A percentile compares a stretch with the other conserved stretches of the same genome.
Conservation (phyloP, 2,888 invertebrate species). For the Drosophila bunnanda region DNA sequence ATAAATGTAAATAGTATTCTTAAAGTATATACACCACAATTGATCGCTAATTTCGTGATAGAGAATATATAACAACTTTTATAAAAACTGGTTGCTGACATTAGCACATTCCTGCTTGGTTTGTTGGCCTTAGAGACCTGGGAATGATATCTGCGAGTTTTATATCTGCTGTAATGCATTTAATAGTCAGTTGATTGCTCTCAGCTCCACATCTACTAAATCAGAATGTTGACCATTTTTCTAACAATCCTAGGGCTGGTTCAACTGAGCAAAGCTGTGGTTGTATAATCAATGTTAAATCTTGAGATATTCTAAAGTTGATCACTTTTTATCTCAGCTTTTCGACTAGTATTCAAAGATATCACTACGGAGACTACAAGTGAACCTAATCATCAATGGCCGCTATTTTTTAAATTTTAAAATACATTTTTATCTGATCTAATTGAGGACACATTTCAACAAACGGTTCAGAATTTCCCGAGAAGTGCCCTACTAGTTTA, state of each 20-base stretch:
- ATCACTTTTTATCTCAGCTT: background rate
- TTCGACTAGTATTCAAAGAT: constrained; percentile 45
- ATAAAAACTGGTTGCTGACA: constrained; percentile 42
- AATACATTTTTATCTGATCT: too few species aligned
- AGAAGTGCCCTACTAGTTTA: background rate
- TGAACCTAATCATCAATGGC: too few species aligned
- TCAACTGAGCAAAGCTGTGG: constrained; percentile 15
- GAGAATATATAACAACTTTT: constrained; percentile 3
- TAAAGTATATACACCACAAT: constrained; percentile 5
- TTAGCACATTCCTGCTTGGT: constrained; percentile 22
- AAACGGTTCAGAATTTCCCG: background rate
- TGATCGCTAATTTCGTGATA: background rate
- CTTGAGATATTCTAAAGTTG: background rate
- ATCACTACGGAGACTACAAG: constrained; percentile 6
- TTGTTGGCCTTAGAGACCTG: constrained; percentile 34
- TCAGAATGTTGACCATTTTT: constrained; percentile 22
- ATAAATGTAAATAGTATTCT: constrained; percentile 10
- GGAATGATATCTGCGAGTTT: background rate
- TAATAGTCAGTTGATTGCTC: constrained; percentile 17
- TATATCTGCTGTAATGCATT: constrained; percentile 6
- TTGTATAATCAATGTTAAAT: constrained; percentile 25
- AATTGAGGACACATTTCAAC: background rate
- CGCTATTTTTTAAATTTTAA: too few species aligned
- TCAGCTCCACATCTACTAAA: background rate
- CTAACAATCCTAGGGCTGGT: constrained; percentile 4